Evolutionary conservation across 2,888 invertebrate species (phyloP).

Genomic region (Beris morrisii): DNA sequence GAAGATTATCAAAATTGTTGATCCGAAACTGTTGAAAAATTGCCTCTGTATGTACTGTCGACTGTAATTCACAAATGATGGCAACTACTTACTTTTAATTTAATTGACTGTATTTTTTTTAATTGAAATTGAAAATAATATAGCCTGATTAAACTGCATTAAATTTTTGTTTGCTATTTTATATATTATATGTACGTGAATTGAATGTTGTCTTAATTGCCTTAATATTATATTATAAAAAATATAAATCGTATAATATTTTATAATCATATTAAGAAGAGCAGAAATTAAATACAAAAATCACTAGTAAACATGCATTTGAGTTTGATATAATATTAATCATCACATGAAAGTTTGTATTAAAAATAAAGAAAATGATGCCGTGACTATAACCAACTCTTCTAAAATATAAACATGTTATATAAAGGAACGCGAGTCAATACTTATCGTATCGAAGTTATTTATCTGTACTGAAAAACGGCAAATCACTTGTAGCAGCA

Average conservation of each 20-base stretch:
- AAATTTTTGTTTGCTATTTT: too few relatives aligned
- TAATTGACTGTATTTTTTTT: too few relatives aligned
- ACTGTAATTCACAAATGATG: too few relatives aligned
- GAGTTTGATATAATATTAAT: background rate
- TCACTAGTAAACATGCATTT: constrained; percentile 8
- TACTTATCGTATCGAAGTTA: background rate
- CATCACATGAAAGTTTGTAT: background rate
- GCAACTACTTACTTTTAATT: too few relatives aligned
- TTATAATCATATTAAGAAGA: background rate
- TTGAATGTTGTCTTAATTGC: background rate
- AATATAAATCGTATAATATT: background rate
- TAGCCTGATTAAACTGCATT: too few relatives aligned
- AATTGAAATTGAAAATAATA: too few relatives aligned
- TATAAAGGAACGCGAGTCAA: background rate
- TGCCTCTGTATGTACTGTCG: too few relatives aligned
- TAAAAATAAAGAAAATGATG: constrained; percentile 9
- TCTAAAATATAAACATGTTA: too few relatives aligned
- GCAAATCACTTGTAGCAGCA: background rate
- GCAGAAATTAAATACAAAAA: constrained; percentile 23
- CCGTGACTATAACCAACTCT: constrained; percentile 18
- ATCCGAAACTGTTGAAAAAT: too few relatives aligned
- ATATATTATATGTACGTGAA: too few relatives aligned
- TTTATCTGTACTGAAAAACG: background rate
- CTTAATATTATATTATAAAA: background rate
- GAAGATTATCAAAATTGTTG: too few relatives aligned